Evolutionary conservation across 2,113 vertebrate genomes (phyloP).

Genomic region (Hystrix brachyura): DNA sequence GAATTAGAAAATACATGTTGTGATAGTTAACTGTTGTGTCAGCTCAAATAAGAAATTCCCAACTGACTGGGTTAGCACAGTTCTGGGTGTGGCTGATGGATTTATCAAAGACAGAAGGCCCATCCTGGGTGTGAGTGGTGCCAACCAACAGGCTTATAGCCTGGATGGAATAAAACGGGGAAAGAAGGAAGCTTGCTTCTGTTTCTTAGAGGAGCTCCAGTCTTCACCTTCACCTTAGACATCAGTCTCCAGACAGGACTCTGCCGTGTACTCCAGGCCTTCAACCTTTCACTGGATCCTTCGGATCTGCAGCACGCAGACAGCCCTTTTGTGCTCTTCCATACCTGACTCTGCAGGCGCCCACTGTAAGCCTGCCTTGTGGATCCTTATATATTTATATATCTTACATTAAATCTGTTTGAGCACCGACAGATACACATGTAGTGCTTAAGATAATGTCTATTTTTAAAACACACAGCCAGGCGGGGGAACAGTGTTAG

Average conservation of each 20-base stretch:
- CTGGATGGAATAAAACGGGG: background rate
- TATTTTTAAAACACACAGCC: background rate
- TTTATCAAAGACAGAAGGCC: background rate
- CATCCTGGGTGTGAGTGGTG: background rate
- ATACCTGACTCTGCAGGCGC: background rate
- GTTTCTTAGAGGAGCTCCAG: background rate
- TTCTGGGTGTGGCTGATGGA: background rate
- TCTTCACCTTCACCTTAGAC: background rate
- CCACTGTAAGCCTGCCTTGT: background rate
- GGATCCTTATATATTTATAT: background rate
- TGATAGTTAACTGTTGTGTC: background rate
- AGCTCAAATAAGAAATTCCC: background rate
- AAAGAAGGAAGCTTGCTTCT: background rate
- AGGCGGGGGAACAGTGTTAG: accelerated
- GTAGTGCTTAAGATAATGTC: background rate
- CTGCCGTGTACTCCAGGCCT: too few species aligned
- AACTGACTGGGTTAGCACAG: background rate
- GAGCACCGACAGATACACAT: background rate
- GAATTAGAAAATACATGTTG: background rate
- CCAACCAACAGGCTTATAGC: background rate
- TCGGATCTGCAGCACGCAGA: background rate
- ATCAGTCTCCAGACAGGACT: background rate
- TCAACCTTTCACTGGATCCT: background rate
- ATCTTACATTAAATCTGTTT: background rate
- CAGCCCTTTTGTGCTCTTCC: too few species aligned